Conservation (phyloP, 2,888 invertebrate species). For the Caenorhabditis doughertyi region DNA sequence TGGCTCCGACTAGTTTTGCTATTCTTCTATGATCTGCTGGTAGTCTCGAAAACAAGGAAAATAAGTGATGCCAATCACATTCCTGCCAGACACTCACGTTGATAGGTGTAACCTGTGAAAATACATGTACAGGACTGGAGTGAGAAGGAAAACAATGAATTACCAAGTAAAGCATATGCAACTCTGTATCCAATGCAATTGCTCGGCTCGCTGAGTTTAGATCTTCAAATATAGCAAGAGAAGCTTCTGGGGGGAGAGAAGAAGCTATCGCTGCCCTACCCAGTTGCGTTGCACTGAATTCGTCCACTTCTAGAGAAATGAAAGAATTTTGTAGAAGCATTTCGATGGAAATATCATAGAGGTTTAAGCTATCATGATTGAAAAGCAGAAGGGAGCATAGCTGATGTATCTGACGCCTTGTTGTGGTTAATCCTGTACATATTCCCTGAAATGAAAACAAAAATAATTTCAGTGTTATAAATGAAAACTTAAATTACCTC, state of each 20-base stretch:
- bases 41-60: conserved; percentile 91
- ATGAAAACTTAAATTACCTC: conserved; percentile 17
- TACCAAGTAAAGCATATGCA: conserved; percentile 95
- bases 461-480: background rate
- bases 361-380: background rate
- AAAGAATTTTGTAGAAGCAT: conserved; percentile 43
- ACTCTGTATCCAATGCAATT: conserved; percentile 94
- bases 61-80: conserved; percentile 87
- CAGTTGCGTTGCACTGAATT: conserved; percentile 88
- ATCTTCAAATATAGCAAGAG: conserved; percentile 91
- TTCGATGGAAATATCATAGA: conserved; percentile 23
- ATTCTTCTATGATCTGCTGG: conserved; percentile 90
- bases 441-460: conserved; percentile 47
- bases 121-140: no score
- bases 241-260: conserved; percentile 95
- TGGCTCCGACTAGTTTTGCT: conserved; percentile 92
- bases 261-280: conserved; percentile 95
- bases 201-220: conserved; percentile 92
- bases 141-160: no score
- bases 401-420: conserved; percentile 23
- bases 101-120: conserved; percentile 89
- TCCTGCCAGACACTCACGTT: conserved; percentile 89
- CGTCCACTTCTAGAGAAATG: conserved; percentile 29
- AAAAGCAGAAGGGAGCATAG: conserved; percentile 27
- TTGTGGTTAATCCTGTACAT: conserved; percentile 57